Evolutionary conservation across 2,113 vertebrate genomes (phyloP).

Genomic region (Bettongia penicillata): DNA sequence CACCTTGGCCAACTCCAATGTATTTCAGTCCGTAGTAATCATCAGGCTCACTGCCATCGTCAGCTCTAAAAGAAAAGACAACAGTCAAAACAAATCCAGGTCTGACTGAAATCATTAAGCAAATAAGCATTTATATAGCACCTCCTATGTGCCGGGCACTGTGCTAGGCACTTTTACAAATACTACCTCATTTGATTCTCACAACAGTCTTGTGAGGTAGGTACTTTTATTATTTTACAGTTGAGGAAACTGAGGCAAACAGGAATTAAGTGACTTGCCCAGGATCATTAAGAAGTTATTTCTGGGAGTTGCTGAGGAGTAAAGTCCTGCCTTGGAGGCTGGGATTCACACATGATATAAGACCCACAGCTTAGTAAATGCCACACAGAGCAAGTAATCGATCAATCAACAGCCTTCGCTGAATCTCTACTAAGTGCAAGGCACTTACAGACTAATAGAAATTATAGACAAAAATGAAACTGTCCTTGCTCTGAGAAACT

Average conservation of each 20-base stretch:
- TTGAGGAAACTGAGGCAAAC: neutral
- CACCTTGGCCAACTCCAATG: slow-evolving; percentile 91
- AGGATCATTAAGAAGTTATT: neutral
- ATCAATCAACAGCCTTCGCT: neutral
- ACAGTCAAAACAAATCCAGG: too few relatives aligned
- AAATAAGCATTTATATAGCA: neutral
- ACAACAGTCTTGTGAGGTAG: neutral
- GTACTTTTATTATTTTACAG: neutral
- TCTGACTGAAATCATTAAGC: neutral
- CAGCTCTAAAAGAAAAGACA: slow-evolving; percentile 82
- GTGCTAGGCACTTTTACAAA: neutral
- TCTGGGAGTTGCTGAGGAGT: neutral
- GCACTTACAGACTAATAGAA: neutral
- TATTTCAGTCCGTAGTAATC: slow-evolving; percentile 95
- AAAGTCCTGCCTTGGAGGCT: neutral
- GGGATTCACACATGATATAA: neutral
- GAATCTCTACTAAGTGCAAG: neutral
- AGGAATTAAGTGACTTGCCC: neutral
- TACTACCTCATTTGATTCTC: neutral
- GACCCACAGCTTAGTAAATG: neutral
- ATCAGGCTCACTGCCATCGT: slow-evolving; percentile 86
- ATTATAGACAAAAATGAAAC: neutral
- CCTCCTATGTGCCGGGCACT: neutral
- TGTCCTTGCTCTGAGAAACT: neutral
- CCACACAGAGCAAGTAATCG: neutral